Percentiles rank a stretch among this genome's conserved stretches.
phyloP scores from a whole-genome alignment of 2,113 vertebrate genomes.

The Dicaeum eximium region DNA sequence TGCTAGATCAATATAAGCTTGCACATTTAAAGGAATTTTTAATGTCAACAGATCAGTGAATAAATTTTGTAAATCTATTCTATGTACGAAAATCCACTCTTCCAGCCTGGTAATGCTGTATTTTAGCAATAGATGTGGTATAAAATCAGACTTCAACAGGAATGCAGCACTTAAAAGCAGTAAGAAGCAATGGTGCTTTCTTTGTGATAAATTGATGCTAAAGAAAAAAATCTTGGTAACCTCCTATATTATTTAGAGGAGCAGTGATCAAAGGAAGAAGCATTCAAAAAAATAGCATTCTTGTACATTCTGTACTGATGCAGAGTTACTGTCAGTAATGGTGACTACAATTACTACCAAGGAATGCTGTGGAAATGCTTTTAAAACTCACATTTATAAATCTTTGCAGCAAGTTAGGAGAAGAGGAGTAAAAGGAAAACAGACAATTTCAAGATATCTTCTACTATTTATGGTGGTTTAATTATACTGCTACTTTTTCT shows the following conservation, averaged over 20 bases:
- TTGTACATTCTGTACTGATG: slow-evolving; percentile 33
- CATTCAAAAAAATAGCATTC: slow-evolving; percentile 46
- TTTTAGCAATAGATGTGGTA: slow-evolving; percentile 1
- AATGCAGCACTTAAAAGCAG: slow-evolving; percentile 29
- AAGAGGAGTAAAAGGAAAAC: not conserved
- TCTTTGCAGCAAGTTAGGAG: slow-evolving; percentile 17
- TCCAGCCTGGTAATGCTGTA: not conserved
- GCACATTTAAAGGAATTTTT: slow-evolving; percentile 5
- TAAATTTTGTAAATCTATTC: not conserved
- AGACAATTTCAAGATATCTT: not conserved
- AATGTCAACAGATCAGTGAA: not conserved
- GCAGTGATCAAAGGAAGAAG: slow-evolving; percentile 55
- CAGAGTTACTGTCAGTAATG: slow-evolving; percentile 29
- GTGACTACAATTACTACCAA: slow-evolving; percentile 15
- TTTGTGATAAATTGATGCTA: slow-evolving; percentile 59
- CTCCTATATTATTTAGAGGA: slow-evolving; percentile 66
- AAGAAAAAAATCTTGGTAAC: slow-evolving; percentile 57
- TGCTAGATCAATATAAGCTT: not conserved
- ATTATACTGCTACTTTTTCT: not conserved
- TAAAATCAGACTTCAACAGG: slow-evolving; percentile 22
- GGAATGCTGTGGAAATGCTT: slow-evolving; percentile 30
- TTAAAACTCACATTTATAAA: slow-evolving; percentile 51
- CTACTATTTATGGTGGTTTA: not conserved
- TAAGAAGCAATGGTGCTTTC: slow-evolving; percentile 19
- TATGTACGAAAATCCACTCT: not conserved